Conservation (phyloP, 2,797 vertebrate genomes). For the Limosa lapponica region DNA sequence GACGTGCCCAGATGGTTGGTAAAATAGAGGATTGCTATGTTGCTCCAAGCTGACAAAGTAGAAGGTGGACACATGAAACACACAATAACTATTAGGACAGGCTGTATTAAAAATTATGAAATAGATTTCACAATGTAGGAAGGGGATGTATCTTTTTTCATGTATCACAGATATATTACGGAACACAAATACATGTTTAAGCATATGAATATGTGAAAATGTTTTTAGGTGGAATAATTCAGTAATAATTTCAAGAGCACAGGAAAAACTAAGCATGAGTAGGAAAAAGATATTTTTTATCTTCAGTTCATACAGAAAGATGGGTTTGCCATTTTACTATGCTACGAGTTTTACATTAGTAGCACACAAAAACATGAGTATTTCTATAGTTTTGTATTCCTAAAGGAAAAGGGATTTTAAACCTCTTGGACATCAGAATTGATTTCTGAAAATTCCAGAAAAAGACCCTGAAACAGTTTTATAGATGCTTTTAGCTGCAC, state of each 20-base stretch:
- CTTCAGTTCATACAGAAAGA: background rate
- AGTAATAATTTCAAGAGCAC: too few species aligned
- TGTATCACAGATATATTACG: background rate
- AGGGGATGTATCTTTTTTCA: background rate
- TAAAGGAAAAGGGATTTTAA: background rate
- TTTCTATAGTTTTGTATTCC: background rate
- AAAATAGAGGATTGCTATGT: background rate
- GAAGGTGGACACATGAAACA: background rate
- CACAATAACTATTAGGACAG: background rate
- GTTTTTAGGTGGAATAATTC: background rate
- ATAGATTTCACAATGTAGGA: background rate
- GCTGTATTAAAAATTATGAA: background rate
- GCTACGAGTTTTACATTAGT: background rate
- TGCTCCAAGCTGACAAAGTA: background rate
- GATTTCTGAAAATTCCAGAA: background rate
- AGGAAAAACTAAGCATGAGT: background rate
- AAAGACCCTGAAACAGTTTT: background rate
- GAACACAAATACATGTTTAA: background rate
- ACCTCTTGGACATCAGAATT: rapidly evolving
- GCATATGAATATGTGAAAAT: background rate
- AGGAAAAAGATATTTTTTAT: background rate
- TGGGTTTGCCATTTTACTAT: background rate
- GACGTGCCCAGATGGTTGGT: background rate
- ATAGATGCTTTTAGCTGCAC: background rate
- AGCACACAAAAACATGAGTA: background rate